Evolutionary conservation across 2,113 vertebrate genomes (phyloP).

Genomic region (Zingel zingel): DNA sequence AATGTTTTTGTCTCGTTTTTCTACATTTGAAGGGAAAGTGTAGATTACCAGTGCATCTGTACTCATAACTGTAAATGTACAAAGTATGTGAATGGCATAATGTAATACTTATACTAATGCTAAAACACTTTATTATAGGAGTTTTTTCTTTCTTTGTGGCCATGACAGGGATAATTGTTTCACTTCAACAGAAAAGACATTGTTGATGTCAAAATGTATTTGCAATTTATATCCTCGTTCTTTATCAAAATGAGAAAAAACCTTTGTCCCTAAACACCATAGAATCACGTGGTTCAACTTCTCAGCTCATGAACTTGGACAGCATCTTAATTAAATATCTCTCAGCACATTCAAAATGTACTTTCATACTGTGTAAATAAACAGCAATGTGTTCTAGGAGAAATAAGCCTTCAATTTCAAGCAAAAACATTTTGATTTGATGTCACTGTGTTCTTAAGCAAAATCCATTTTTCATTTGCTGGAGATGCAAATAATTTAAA

Average conservation of each 20-base stretch:
- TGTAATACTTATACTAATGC: not conserved
- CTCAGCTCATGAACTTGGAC: not conserved
- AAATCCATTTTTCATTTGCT: not conserved
- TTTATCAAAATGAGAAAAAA: not conserved
- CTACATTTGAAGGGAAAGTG: not conserved
- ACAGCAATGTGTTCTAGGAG: not conserved
- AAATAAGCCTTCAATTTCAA: not conserved
- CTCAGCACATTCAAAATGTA: slow-evolving; percentile 11
- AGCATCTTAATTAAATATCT: slow-evolving; percentile 15
- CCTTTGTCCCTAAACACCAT: not conserved
- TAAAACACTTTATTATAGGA: not conserved
- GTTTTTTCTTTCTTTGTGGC: not conserved
- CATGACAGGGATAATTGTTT: not conserved
- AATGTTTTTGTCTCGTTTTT: not conserved
- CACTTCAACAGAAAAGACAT: not conserved
- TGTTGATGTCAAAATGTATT: not conserved
- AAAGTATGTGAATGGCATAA: not conserved
- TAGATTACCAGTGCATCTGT: not conserved
- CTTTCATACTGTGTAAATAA: not conserved
- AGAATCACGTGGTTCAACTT: not conserved
- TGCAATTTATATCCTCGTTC: not conserved
- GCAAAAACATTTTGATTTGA: not conserved
- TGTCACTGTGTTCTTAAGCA: not conserved
- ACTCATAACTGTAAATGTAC: not conserved
- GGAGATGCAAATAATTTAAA: not conserved